phyloP scores from a whole-genome alignment of 2,797 vertebrate species.

The Mareca penelope region DNA sequence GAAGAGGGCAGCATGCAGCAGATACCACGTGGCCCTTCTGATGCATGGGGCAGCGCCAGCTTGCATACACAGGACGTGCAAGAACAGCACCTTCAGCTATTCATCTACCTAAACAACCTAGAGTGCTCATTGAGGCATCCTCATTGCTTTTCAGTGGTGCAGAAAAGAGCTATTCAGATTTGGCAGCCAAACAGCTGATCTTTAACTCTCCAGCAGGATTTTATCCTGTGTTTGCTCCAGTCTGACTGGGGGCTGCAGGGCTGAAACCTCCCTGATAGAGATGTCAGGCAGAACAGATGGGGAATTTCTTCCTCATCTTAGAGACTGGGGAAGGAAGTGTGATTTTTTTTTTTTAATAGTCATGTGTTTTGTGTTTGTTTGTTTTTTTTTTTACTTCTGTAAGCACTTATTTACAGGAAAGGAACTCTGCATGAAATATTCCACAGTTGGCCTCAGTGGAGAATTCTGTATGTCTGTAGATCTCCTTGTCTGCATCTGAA shows the following conservation, averaged over 20 bases:
- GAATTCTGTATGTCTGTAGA: constrained; percentile 29
- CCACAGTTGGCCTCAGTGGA: neutral
- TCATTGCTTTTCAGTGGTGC: constrained; percentile 22
- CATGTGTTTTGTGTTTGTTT: too few species aligned
- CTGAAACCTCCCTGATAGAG: constrained; percentile 35
- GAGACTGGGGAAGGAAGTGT: neutral
- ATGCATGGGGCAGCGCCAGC: neutral
- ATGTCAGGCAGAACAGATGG: constrained; percentile 27
- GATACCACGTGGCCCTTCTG: neutral
- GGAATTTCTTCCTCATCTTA: neutral
- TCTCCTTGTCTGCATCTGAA: constrained; percentile 43
- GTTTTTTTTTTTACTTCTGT: neutral
- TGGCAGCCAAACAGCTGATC: constrained; percentile 36
- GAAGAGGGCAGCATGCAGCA: neutral
- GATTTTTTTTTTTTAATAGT: neutral
- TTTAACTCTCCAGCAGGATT: neutral
- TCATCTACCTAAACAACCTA: constrained; percentile 18
- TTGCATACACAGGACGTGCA: neutral
- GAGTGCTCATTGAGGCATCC: constrained; percentile 14
- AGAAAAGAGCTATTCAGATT: constrained; percentile 30
- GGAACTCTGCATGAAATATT: neutral
- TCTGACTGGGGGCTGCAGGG: neutral
- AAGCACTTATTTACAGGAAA: constrained; percentile 8
- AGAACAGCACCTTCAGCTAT: constrained; percentile 17
- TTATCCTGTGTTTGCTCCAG: rapidly evolving